Base-by-base conservation (phyloP, 2,888 invertebrate genomes). In the Drosophila incognita region DNA sequence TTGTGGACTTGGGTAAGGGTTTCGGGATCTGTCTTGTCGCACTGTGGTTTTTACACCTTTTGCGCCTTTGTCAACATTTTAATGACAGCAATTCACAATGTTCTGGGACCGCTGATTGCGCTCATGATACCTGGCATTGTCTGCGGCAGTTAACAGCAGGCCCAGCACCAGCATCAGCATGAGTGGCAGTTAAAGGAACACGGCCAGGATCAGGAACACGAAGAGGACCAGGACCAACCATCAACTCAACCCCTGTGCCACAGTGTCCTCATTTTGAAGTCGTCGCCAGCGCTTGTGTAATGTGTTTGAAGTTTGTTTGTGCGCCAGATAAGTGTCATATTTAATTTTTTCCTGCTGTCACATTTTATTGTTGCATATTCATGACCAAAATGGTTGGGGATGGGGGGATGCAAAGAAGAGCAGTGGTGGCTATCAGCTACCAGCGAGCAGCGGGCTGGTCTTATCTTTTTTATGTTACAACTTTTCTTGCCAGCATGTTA, bases 21-120 rank as follows among this genome's bases (percentile, higher is more conserved):
- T 38, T 40, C 40, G 62, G 59, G 42, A 59, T 74, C 68, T 65
- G 42, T 71, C 70, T 67, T 64, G 69, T 74, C 65, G 57, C 58
- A 57, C 65, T 80, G 79, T 64, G 88, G 76, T 40, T 82, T 81
- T 89, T 90, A 89, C 89, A 89, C 89, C 87, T 88, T 82, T 78
- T 71, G 84, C 83, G 85, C 90, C 83, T 87, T 83, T 90, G 83
- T 86, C 88, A 89, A 84, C 88, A 84, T 89, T 89, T 89, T 85
- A 89, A 89, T 88, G 88, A 81, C 88, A 82, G 89, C 89, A 82
- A 90, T 88, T 88, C 90, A 90, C 65, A 87, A 76, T 82, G 61
- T 69, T 76, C 57, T 36, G 75, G 69, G 62, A 54, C 65, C 74
- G 66, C 76, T 88, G 84, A 84, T 84, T 81, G 88, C 67, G 77